Evolutionary conservation across 2,888 invertebrate genomes (phyloP).

Genomic region (Cheilosia pagana): DNA sequence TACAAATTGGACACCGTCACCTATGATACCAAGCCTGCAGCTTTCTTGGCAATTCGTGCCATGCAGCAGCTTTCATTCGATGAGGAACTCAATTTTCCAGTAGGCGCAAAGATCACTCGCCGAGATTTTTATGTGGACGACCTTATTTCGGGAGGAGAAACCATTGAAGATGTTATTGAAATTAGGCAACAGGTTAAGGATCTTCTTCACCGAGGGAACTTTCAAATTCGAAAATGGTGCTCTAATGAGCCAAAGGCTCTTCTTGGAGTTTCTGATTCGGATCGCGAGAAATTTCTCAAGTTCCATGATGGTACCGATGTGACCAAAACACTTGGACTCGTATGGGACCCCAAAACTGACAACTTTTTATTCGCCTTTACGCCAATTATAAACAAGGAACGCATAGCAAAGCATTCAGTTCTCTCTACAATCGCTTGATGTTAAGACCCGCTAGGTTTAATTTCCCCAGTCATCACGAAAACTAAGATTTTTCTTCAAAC

Average conservation of each 20-base stretch:
- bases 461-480: constrained; percentile 56
- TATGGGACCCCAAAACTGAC: constrained; percentile 52
- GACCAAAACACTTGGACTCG: constrained; percentile 63
- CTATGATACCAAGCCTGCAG: constrained; percentile 32
- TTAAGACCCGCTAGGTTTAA: constrained; percentile 86
- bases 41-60: constrained; percentile 45
- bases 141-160: constrained; percentile 62
- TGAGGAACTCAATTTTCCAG: too few relatives aligned
- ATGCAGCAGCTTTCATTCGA: constrained; percentile 19
- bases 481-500: constrained; percentile 71
- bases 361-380: constrained; percentile 46
- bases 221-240: constrained; percentile 70
- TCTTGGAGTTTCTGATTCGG: constrained; percentile 45
- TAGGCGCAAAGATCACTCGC: too few relatives aligned
- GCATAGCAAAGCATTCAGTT: constrained; percentile 54
- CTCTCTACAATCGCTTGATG: constrained; percentile 55
- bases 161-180: constrained; percentile 46
- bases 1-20: constrained; percentile 41
- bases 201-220: constrained; percentile 53
- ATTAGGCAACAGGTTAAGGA: constrained; percentile 51
- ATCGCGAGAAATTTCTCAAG: constrained; percentile 43
- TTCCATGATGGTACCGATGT: constrained; percentile 64
- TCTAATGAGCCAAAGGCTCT: constrained; percentile 39
- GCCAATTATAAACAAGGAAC: constrained; percentile 9
- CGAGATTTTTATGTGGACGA: constrained; percentile 49